Evolutionary conservation across 1,140 invertebrate species (phyloP).

Genomic region (Trachymyrmex cornetzi): DNA sequence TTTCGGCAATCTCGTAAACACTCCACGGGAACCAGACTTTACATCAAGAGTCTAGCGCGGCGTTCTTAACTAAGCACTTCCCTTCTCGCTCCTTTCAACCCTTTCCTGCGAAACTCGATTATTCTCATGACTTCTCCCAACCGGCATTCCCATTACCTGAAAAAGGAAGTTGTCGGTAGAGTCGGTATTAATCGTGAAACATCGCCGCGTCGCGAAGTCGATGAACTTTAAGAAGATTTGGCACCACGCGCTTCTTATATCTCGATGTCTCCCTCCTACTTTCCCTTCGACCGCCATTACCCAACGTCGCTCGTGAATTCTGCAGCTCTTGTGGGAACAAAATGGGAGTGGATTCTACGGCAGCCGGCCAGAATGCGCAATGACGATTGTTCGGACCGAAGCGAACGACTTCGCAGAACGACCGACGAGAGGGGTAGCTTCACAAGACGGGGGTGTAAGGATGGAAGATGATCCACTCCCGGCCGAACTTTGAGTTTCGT

Average conservation of each 20-base stretch:
- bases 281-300: neutral
- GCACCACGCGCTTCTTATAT: constrained; percentile 29
- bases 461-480: constrained; percentile 48
- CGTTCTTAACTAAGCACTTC: constrained; percentile 24
- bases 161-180: constrained; percentile 51
- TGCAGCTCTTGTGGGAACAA: constrained; percentile 38
- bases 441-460: neutral
- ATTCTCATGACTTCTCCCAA: constrained; percentile 27
- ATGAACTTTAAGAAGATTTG: constrained; percentile 61
- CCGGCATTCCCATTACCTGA: neutral
- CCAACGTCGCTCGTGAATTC: constrained; percentile 63
- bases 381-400: constrained; percentile 69
- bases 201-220: constrained; percentile 58
- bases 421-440: constrained; percentile 6
- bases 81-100: neutral
- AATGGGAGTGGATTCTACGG: constrained; percentile 27
- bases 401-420: constrained; percentile 42
- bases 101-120: constrained; percentile 39
- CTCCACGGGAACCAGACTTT: neutral
- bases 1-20: constrained; percentile 46
- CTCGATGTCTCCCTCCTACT: neutral
- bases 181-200: constrained; percentile 62
- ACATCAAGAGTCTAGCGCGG: constrained; percentile 4
- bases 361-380: constrained; percentile 52
- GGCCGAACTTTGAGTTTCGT: constrained; percentile 60